Percentiles rank a stretch among this genome's conserved stretches.
These are phyloP conservation scores for Mesorhabditis belari DNA, from an alignment of 2,888 invertebrate species.

Conservation along the genomic window DNA sequence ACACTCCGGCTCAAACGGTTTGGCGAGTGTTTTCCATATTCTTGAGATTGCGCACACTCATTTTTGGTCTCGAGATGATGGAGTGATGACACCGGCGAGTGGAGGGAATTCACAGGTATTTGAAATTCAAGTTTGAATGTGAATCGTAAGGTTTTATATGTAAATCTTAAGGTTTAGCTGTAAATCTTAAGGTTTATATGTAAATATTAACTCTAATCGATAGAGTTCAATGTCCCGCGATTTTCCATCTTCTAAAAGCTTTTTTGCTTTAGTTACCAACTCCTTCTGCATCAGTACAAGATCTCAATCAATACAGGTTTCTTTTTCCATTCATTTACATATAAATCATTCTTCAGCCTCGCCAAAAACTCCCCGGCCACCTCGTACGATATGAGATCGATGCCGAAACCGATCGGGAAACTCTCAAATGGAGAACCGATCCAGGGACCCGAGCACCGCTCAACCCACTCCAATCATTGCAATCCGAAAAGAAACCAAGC, in stretches of 20 bases:
- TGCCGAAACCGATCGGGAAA: constrained; percentile 23
- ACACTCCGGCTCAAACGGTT: constrained; percentile 77
- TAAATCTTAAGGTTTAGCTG: too few relatives aligned
- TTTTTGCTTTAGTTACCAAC: constrained; percentile 25
- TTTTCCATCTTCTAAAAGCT: too few relatives aligned
- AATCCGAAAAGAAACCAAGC: not conserved
- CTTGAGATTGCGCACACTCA: constrained; percentile 98
- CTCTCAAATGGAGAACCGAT: not conserved
- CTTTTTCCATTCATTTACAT: too few relatives aligned
- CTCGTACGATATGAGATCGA: constrained; percentile 24
- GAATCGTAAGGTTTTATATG: too few relatives aligned
- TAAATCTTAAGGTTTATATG: too few relatives aligned
- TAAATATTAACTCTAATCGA: too few relatives aligned
- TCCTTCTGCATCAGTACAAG: constrained; percentile 32
- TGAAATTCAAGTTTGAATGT: too few relatives aligned
- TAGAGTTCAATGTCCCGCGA: too few relatives aligned
- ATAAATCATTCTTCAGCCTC: not conserved
- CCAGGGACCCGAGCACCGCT: too few relatives aligned
- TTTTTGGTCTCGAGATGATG: constrained; percentile 64
- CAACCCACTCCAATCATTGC: too few relatives aligned
- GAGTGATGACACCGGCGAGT: constrained; percentile 19
- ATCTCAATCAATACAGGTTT: too few relatives aligned
- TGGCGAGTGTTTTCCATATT: constrained; percentile 87
- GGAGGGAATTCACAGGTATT: not conserved
- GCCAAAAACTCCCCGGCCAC: constrained; percentile 26